phyloP scores from a whole-genome alignment of 2,113 vertebrate genomes.

The Pavo muticus region DNA sequence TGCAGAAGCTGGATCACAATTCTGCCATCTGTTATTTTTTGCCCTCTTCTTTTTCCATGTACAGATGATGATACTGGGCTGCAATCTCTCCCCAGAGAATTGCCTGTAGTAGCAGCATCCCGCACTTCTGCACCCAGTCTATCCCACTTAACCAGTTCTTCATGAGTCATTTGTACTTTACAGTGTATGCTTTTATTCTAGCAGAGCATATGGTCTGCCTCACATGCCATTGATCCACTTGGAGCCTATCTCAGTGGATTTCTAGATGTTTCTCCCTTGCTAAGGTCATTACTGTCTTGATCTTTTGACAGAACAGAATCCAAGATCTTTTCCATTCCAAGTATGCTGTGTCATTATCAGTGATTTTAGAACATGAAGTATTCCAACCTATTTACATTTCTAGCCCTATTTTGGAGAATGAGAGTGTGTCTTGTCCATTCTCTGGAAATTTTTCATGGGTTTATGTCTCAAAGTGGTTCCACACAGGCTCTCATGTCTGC shows the following conservation, averaged over 20 bases:
- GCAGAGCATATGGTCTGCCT: not conserved
- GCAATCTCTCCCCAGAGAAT: not conserved
- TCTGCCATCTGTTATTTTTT: not conserved
- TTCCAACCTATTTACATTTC: not conserved
- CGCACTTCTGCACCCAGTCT: not conserved
- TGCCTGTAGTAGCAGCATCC: not conserved
- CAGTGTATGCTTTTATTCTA: not conserved
- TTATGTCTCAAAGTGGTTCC: not conserved
- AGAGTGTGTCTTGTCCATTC: not conserved
- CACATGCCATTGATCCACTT: not conserved
- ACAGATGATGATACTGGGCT: not conserved
- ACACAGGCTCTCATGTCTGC: not conserved
- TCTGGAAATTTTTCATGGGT: not conserved
- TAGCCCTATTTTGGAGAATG: not conserved
- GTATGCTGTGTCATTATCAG: not conserved
- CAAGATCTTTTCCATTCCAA: not conserved
- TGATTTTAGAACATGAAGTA: not conserved
- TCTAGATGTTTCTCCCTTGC: not conserved
- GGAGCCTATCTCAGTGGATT: not conserved
- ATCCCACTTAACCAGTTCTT: not conserved
- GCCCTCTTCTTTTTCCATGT: not conserved
- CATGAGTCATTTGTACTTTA: constrained; percentile 37
- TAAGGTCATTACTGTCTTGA: not conserved
- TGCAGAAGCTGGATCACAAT: not conserved
- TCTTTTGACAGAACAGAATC: not conserved